These are phyloP conservation scores for Dromaius novaehollandiae DNA, from an alignment of 2,113 vertebrate genomes.

Conservation along the genomic window DNA sequence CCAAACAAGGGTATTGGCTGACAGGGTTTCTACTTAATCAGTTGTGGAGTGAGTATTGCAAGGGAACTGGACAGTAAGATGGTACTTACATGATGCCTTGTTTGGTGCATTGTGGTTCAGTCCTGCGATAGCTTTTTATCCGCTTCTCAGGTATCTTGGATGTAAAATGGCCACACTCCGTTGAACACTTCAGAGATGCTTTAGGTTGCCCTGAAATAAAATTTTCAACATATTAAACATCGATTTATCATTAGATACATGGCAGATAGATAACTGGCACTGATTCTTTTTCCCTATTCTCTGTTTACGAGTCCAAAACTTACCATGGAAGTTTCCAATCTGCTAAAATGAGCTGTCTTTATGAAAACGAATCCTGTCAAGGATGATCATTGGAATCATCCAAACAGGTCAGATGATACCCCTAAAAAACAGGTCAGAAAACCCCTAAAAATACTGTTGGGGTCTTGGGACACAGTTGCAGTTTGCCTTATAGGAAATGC, in stretches of 20 bases:
- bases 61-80: rapidly evolving
- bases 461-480: rapidly evolving
- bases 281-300: neutral
- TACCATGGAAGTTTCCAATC: neutral
- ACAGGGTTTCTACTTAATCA: rapidly evolving
- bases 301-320: neutral
- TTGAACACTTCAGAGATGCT: neutral
- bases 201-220: constrained; percentile 59
- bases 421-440: no score
- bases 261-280: neutral
- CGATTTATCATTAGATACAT: neutral
- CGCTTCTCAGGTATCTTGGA: rapidly evolving
- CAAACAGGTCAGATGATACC: neutral
- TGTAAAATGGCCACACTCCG: rapidly evolving
- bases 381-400: neutral
- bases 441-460: no score
- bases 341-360: neutral
- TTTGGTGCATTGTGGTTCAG: rapidly evolving
- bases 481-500: neutral
- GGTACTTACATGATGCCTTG: neutral
- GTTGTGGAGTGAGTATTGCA: rapidly evolving
- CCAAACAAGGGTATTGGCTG: neutral
- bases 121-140: neutral
- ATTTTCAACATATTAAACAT: rapidly evolving
- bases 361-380: neutral